phyloP scores from a whole-genome alignment of 2,113 vertebrate genomes.

The Anarhynchus alexandrinus region DNA sequence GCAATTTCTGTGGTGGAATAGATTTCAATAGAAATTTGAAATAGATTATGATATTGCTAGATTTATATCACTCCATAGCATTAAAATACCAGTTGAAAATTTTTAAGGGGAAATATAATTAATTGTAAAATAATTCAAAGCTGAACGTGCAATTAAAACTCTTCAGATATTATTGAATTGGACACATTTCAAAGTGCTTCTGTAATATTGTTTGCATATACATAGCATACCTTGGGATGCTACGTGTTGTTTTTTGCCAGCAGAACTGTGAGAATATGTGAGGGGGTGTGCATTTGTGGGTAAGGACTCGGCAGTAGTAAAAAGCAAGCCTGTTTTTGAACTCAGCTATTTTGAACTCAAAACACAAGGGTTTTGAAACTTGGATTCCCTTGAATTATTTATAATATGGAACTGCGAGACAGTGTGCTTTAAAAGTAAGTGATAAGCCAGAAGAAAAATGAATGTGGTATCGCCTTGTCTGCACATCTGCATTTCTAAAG shows the following conservation, averaged over 20 bases:
- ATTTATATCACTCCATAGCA: not conserved
- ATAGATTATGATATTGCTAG: not conserved
- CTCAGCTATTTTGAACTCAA: not conserved
- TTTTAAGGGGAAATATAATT: not conserved
- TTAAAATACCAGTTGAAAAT: not conserved
- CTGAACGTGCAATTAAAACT: not conserved
- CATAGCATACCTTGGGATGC: not conserved
- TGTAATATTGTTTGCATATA: not conserved
- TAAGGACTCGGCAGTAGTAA: not conserved
- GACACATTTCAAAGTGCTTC: not conserved
- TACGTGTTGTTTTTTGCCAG: not conserved
- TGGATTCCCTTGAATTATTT: not conserved
- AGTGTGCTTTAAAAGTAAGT: not conserved
- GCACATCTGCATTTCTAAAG: slow-evolving; percentile 28
- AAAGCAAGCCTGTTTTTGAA: not conserved
- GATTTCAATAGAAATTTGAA: not conserved
- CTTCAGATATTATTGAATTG: not conserved
- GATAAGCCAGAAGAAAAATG: not conserved
- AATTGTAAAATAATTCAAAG: not conserved
- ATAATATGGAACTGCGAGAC: not conserved
- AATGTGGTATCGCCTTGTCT: not conserved
- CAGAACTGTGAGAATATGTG: not conserved
- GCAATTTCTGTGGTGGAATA: not conserved
- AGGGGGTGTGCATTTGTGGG: not conserved
- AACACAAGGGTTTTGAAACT: not conserved